phyloP scores from a whole-genome alignment of 2,888 invertebrate species.

The Osedax frankpressi region DNA sequence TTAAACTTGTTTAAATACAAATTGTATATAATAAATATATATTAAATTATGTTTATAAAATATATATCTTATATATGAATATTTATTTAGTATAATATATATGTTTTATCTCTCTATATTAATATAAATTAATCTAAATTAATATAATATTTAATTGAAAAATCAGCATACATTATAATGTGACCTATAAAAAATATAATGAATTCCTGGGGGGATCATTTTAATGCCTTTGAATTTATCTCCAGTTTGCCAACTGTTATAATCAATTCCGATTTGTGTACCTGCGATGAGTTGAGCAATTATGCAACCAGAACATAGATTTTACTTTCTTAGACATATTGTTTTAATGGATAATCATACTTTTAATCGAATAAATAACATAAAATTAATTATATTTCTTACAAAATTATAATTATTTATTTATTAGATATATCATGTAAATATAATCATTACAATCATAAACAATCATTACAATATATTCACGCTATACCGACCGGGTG shows the following conservation, averaged over 20 bases:
- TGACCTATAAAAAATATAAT: constrained; percentile 74
- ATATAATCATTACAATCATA: background rate
- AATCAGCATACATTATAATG: background rate
- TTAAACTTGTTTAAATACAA: background rate
- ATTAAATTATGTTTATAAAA: too few species aligned
- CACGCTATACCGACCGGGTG: constrained; percentile 42
- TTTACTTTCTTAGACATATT: background rate
- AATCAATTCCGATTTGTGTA: constrained; percentile 91
- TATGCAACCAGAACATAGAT: background rate
- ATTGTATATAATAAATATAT: background rate
- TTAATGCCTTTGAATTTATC: constrained; percentile 86
- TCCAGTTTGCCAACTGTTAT: constrained; percentile 75
- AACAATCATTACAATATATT: background rate
- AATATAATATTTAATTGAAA: background rate
- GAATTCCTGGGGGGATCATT: constrained; percentile 94
- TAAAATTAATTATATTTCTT: background rate
- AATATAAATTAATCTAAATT: too few species aligned
- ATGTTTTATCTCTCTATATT: too few species aligned
- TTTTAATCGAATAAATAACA: background rate
- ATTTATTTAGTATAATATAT: too few species aligned
- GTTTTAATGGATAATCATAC: constrained; percentile 28
- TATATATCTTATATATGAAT: too few species aligned
- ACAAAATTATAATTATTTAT: background rate
- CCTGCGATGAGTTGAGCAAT: constrained; percentile 50
- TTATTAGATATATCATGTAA: background rate